phyloP scores from a whole-genome alignment of 37 sponge, comb jelly and placozoan species.

The Beroe forskalii region DNA sequence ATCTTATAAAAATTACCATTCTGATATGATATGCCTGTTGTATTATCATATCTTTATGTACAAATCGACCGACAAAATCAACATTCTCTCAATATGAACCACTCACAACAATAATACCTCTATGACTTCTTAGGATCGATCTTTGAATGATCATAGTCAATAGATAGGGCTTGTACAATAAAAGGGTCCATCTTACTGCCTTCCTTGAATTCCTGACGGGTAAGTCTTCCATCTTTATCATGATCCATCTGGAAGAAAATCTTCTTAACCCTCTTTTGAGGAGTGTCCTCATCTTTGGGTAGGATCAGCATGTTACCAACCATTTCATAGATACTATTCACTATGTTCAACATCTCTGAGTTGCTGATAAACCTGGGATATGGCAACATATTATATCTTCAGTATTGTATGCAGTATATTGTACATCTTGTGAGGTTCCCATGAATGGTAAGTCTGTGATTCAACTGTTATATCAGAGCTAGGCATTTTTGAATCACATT shows the following conservation, averaged over 20 bases:
- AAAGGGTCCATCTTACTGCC: conserved; percentile 69
- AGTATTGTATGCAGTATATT: background rate
- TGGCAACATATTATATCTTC: too few species aligned
- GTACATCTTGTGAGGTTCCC: background rate
- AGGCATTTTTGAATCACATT: too few species aligned
- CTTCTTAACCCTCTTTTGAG: conserved; percentile 74
- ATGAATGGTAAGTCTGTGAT: too few species aligned
- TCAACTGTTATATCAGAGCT: too few species aligned
- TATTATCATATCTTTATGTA: too few species aligned
- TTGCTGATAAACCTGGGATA: conserved; percentile 30
- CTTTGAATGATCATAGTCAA: conserved; percentile 13
- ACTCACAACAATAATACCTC: too few species aligned
- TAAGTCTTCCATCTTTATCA: conserved; percentile 69
- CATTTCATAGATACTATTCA: conserved; percentile 62
- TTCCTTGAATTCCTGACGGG: conserved; percentile 68
- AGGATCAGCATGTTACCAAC: conserved; percentile 61
- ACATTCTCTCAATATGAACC: background rate
- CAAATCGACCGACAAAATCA: background rate
- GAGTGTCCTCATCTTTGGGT: conserved; percentile 69
- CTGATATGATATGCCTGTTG: too few species aligned
- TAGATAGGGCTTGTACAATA: conserved; percentile 69
- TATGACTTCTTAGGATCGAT: conserved; percentile 55
- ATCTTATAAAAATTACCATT: too few species aligned
- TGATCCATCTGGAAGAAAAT: conserved; percentile 74
- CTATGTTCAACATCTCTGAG: conserved; percentile 49